phyloP scores from a whole-genome alignment of 1,140 invertebrate genomes.

The Micrasema longulum region DNA sequence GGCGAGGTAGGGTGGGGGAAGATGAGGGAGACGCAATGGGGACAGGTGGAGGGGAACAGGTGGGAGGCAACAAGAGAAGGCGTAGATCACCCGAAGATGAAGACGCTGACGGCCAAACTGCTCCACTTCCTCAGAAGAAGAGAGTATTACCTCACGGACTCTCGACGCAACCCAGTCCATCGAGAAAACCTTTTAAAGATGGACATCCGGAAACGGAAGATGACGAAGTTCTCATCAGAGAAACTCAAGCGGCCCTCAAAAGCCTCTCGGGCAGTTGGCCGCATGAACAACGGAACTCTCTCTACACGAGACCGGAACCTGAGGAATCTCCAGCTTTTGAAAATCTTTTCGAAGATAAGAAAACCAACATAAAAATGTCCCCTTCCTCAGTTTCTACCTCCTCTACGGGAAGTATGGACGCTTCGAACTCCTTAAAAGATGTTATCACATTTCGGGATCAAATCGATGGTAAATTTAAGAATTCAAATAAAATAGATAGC shows the following conservation, averaged over 20 bases:
- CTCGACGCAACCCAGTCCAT: constrained; percentile 55
- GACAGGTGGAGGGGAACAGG: constrained; percentile 46
- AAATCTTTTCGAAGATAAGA: constrained; percentile 87
- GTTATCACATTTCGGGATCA: constrained; percentile 74
- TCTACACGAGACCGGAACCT: constrained; percentile 75
- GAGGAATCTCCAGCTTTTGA: constrained; percentile 85
- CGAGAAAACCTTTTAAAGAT: constrained; percentile 55
- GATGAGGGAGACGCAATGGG: constrained; percentile 61
- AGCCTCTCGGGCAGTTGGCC: constrained; percentile 86
- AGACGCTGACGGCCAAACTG: constrained; percentile 57
- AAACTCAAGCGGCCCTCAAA: constrained; percentile 87
- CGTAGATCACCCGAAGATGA: constrained; percentile 60
- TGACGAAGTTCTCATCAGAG: constrained; percentile 84
- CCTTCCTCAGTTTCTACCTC: constrained; percentile 72
- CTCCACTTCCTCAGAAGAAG: constrained; percentile 55
- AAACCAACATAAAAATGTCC: constrained; percentile 73
- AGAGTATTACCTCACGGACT: constrained; percentile 57
- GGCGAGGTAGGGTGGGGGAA: constrained; percentile 57
- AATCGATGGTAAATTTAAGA: constrained; percentile 57
- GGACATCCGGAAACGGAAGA: constrained; percentile 67
- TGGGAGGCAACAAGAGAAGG: constrained; percentile 58
- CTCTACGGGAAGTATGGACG: constrained; percentile 72
- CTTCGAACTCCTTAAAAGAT: constrained; percentile 72
- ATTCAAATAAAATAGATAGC: constrained; percentile 58
- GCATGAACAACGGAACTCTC: constrained; percentile 71